These are phyloP conservation scores for Tenthredo distinguenda DNA, from an alignment of 2,888 invertebrate genomes.

Conservation along the genomic window DNA sequence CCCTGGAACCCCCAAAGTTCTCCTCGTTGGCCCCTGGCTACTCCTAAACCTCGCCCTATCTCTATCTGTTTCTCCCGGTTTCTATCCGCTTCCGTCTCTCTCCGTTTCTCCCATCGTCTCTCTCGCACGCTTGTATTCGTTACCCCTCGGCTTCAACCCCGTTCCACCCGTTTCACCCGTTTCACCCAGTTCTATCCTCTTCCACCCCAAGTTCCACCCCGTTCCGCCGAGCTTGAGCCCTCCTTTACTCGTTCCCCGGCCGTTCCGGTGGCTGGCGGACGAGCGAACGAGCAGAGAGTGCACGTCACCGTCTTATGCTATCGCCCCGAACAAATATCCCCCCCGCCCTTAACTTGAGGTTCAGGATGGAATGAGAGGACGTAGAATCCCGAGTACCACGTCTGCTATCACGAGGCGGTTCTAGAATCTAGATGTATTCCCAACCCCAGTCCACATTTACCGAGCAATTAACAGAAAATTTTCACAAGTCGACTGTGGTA, in stretches of 20 bases:
- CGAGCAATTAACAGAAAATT: slow-evolving; percentile 48
- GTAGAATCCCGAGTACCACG: slow-evolving; percentile 29
- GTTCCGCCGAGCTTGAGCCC: slow-evolving; percentile 55
- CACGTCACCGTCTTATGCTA: slow-evolving; percentile 77
- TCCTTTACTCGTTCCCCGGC: slow-evolving; percentile 60
- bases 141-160: slow-evolving; percentile 58
- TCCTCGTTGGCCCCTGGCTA: slow-evolving; percentile 73
- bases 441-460: not conserved
- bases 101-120: slow-evolving; percentile 47
- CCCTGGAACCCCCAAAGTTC: slow-evolving; percentile 72
- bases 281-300: slow-evolving; percentile 65
- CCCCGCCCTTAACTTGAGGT: slow-evolving; percentile 59
- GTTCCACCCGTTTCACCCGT: slow-evolving; percentile 50
- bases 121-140: slow-evolving; percentile 72
- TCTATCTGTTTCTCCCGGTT: slow-evolving; percentile 7
- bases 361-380: slow-evolving; percentile 13
- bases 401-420: slow-evolving; percentile 50
- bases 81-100: slow-evolving; percentile 1
- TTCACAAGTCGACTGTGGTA: slow-evolving; percentile 18
- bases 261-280: slow-evolving; percentile 71
- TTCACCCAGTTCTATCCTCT: slow-evolving; percentile 60
- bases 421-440: slow-evolving; percentile 40
- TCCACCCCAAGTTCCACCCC: slow-evolving; percentile 59
- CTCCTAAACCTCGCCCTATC: slow-evolving; percentile 54
- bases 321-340: slow-evolving; percentile 77